Percentiles rank a stretch among this genome's conserved stretches.
Evolutionary conservation across 1,140 invertebrate species (phyloP).

Genomic region (Thalassaphorura encarpata): DNA sequence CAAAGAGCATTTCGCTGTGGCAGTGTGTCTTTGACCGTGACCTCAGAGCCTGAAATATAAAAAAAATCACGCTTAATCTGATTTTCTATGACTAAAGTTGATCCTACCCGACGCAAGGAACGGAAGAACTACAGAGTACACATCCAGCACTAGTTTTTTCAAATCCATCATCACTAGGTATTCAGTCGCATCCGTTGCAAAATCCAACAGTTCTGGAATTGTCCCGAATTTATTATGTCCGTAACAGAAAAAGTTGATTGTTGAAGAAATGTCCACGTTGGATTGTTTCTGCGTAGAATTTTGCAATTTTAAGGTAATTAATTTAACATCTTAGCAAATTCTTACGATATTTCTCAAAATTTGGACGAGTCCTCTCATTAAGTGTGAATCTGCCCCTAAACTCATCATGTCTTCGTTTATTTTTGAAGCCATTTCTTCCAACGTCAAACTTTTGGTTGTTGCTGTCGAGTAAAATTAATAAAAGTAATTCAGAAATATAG

Average conservation of each 20-base stretch:
- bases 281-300: constrained; percentile 1
- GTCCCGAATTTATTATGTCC: constrained; percentile 17
- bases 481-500: too few relatives aligned
- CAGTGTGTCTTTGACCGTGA: not conserved
- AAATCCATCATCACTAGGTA: constrained; percentile 10
- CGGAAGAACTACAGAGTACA: too few relatives aligned
- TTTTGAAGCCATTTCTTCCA: constrained; percentile 5
- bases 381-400: not conserved
- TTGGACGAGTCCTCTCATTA: constrained; percentile 9
- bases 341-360: constrained; percentile 5
- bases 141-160: constrained; percentile 15
- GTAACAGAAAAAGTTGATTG: constrained; percentile 17
- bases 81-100: too few relatives aligned
- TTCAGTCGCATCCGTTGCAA: constrained; percentile 4
- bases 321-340: not conserved
- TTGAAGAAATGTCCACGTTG: not conserved
- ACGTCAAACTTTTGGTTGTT: not conserved
- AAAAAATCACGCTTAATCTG: too few relatives aligned
- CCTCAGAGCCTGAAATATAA: too few relatives aligned
- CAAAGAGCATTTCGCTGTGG: not conserved
- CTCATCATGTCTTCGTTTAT: too few relatives aligned
- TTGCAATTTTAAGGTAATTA: not conserved
- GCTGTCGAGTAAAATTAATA: too few relatives aligned
- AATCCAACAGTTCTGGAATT: constrained; percentile 13
- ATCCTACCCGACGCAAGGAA: too few relatives aligned